Percentiles rank a stretch among this genome's conserved stretches.
Evolutionary conservation across 2,113 vertebrate genomes (phyloP).

Genomic region (Hippocampus barbouri): DNA sequence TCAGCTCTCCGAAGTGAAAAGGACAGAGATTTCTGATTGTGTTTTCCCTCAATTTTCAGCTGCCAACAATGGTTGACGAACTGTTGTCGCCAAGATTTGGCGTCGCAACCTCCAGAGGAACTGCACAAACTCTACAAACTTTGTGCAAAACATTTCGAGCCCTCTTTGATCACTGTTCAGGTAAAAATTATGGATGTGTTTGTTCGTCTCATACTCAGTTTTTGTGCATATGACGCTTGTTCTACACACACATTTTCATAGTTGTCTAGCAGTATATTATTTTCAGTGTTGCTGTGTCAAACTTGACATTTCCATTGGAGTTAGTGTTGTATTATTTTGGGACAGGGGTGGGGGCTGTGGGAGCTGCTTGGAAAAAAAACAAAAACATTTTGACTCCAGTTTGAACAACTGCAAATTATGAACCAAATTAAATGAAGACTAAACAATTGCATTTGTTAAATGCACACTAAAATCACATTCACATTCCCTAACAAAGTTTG

Average conservation of each 20-base stretch:
- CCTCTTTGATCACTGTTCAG: conserved; percentile 85
- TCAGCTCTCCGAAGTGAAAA: neutral
- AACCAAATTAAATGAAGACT: no score
- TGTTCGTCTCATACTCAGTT: neutral
- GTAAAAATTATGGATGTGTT: conserved; percentile 70
- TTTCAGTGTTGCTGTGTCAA: neutral
- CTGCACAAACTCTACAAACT: conserved; percentile 88
- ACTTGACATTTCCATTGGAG: neutral
- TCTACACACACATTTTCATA: neutral
- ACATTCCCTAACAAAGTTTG: no score
- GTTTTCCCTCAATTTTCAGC: conserved; percentile 58
- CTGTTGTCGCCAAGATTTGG: conserved; percentile 86
- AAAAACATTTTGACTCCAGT: no score
- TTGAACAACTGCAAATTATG: no score
- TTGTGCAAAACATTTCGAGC: conserved; percentile 94
- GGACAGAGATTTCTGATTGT: neutral
- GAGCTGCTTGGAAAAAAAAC: no score
- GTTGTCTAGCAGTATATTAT: neutral
- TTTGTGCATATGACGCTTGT: neutral
- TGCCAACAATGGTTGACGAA: conserved; percentile 94
- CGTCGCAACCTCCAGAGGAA: conserved; percentile 86
- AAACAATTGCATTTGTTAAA: no score
- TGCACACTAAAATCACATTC: no score
- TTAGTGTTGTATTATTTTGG: neutral
- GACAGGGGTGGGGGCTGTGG: no score